Evolutionary conservation across 2,113 vertebrate genomes (phyloP).

Genomic region (Epinephelus fuscoguttatus): DNA sequence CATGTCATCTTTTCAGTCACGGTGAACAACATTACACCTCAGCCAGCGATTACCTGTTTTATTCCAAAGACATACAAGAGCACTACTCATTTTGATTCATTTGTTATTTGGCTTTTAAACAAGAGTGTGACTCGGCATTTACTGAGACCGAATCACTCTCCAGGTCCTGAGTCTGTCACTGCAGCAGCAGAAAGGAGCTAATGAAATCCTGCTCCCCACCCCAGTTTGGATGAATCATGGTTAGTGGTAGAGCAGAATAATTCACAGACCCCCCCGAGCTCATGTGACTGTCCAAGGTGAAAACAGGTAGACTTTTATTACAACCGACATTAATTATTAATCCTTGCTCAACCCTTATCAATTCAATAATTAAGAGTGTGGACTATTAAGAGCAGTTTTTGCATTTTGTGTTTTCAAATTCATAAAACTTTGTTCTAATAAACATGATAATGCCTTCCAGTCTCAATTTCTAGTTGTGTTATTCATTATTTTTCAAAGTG

Average conservation of each 20-base stretch:
- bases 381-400: slow-evolving; percentile 20
- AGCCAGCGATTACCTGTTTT: slow-evolving; percentile 42
- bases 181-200: slow-evolving; percentile 30
- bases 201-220: slow-evolving; percentile 49
- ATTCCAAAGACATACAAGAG: slow-evolving; percentile 20
- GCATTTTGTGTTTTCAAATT: slow-evolving; percentile 31
- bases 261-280: slow-evolving; percentile 53
- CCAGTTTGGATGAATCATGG: slow-evolving; percentile 49
- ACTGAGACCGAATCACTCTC: slow-evolving; percentile 35
- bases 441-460: slow-evolving; percentile 18
- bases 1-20: slow-evolving; percentile 29
- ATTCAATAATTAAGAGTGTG: slow-evolving; percentile 48
- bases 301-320: slow-evolving; percentile 51
- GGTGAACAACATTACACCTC: background rate
- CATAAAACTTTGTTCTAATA: slow-evolving; percentile 24
- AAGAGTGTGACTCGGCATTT: slow-evolving; percentile 40
- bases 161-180: slow-evolving; percentile 24
- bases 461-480: slow-evolving; percentile 13
- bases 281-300: slow-evolving; percentile 51
- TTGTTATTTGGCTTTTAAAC: slow-evolving; percentile 49
- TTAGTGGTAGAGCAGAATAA: slow-evolving; percentile 51
- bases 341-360: slow-evolving; percentile 20
- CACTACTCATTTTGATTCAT: slow-evolving; percentile 37
- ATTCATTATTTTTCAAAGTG: slow-evolving; percentile 46
- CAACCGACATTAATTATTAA: slow-evolving; percentile 57